Evolutionary conservation across 2,797 vertebrate species (phyloP).

Genomic region (Arctocebus calabarensis): DNA sequence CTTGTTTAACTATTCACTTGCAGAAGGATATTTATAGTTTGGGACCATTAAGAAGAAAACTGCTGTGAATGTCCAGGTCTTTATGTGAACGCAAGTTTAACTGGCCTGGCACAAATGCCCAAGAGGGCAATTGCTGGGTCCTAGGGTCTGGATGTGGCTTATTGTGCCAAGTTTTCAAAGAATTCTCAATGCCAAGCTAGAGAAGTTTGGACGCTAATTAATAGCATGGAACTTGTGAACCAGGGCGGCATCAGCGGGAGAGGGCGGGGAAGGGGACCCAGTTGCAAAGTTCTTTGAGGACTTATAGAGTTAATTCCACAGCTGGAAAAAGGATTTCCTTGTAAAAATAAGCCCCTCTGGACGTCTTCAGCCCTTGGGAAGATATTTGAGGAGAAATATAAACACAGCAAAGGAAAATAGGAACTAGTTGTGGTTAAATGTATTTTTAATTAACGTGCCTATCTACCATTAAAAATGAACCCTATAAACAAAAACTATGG

Average conservation of each 20-base stretch:
- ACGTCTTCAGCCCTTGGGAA: background rate
- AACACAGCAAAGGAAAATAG: background rate
- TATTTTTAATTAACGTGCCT: constrained; percentile 25
- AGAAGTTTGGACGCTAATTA: background rate
- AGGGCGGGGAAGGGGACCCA: background rate
- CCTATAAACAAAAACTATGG: constrained; percentile 5
- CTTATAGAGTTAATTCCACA: too few species aligned
- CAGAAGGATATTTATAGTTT: background rate
- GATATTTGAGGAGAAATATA: background rate
- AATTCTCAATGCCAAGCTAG: background rate
- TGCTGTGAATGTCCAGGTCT: background rate
- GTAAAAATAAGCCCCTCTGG: background rate
- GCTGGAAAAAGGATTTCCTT: background rate
- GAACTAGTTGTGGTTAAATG: background rate
- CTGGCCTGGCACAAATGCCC: background rate
- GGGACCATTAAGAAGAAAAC: background rate
- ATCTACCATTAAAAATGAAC: background rate
- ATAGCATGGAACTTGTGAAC: background rate
- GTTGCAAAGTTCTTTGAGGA: background rate
- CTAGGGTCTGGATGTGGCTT: background rate
- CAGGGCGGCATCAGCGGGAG: fast-evolving
- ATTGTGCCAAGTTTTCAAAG: background rate
- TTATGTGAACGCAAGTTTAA: background rate
- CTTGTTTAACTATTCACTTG: background rate
- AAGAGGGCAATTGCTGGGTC: background rate